Evolutionary conservation across 2,888 invertebrate species (phyloP), one percentile per base, ranked within the genome.

Genomic region (Dascillus cervinus): DNA sequence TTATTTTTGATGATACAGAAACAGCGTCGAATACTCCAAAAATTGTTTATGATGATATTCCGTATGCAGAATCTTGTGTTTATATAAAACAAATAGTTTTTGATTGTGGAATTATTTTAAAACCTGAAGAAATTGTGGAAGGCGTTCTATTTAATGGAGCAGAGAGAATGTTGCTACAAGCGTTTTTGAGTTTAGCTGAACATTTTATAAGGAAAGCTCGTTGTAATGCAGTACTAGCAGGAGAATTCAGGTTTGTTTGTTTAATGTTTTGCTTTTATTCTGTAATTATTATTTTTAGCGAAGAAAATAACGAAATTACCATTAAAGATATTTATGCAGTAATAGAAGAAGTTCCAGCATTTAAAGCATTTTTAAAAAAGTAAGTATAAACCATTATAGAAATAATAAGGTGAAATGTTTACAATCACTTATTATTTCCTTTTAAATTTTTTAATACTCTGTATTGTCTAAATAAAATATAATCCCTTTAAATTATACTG

Each of bases 111-210:
- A 48, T 70, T 14, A 52, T 62, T 30, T 52, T 72, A 22, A 57
- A 52, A 40, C 53, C 63, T 10, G 72, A 72, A 42, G 66, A 67
- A 53, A 60, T 72, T 19, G 39, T 56, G 13, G 63, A 67, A 3
- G 65, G 65, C 6, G 59, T 71, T 3, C 41, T 54, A 15, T 62
- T 66, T 44, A 64, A 63, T 41, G 60, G 65, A 20, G 59, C 70
- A n/a, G 65, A 66, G 44, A 65, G 69, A 1, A 68, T 71, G 10
- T 46, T 76, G 22, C 46, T 72, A 9, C 68, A 72, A 1, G 72
- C 74, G 1, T 47, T 69, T 44, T 61, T 62, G 32, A 66, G 67
- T 43, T 67, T 75, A 39, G 71, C 70, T 0, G 72, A 72, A 33
- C 70, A 72, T 38, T 29, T 75, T 29, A 55, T 64, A 19, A 41